Base-by-base conservation (phyloP, 2,888 invertebrate species). In the Drosophila seclusa region DNA sequence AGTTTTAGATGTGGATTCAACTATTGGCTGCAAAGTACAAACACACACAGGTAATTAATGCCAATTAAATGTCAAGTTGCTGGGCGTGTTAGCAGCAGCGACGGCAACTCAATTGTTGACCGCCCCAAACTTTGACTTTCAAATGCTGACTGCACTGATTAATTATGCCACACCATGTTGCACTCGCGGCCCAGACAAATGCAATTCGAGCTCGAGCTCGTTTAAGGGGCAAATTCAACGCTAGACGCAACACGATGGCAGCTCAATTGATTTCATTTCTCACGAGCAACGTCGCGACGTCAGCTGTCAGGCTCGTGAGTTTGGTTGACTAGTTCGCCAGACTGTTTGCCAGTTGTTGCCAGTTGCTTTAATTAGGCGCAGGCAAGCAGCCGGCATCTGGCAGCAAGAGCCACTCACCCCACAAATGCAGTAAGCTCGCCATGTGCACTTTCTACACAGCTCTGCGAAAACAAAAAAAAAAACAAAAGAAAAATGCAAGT, bases 251-350 rank as follows among this genome's bases (percentile, higher is more conserved):
- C 45, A 57, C 60, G 52, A 60, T 67, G 67, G 54, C 74, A 85
- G 60, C 75, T 83, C 88, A 84, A 84, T 84, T 86, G 89, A 88
- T 85, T 89, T 77, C 66, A 87, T 83, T 86, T 89, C 85, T 87
- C 85, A 85, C 69, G 87, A 85, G 55, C 66, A 42, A 18, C 58
- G 55, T 72, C 55, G 59, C 71, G 52, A 71, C 79, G 69, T 70
- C 69, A 68, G 73, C 68, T 80, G 79, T 76, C 79, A 65, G 72
- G 55, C 79, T 70, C 70, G 67, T 73, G 74, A 68, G 79, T 65
- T 80, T 65, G 66, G 58, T 69, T 68, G 78, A 70, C 68, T 68
- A 71, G 52, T 55, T 53, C 18, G 62, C 58, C 55, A 55, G 60
- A 40, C 55, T 36, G 61, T 61, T 55, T 54, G 55, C 66, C 54